These are phyloP conservation scores for Brevipalpus yothersi DNA, from an alignment of 1,140 invertebrate genomes.

Conservation along the genomic window DNA sequence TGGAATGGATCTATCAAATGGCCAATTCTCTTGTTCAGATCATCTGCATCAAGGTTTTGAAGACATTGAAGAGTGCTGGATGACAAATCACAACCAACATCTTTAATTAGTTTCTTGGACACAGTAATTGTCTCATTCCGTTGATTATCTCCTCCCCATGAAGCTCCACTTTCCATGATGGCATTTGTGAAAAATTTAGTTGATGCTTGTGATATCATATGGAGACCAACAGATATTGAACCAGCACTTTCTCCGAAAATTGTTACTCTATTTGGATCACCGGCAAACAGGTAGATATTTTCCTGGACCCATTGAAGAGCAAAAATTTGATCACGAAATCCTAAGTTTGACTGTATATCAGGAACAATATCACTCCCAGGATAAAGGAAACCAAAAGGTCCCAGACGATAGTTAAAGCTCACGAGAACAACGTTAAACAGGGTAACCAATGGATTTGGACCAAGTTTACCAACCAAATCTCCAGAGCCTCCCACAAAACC, in stretches of 20 bases:
- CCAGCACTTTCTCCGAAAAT: constrained; percentile 26
- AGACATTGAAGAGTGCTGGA: neutral
- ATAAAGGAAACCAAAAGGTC: constrained; percentile 50
- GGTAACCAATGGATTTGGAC: constrained; percentile 33
- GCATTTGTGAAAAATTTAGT: constrained; percentile 15
- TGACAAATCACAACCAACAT: neutral
- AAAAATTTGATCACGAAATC: constrained; percentile 12
- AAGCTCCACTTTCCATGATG: constrained; percentile 17
- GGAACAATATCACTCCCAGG: constrained; percentile 38
- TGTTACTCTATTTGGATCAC: constrained; percentile 18
- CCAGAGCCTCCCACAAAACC: constrained; percentile 35
- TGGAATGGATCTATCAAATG: neutral
- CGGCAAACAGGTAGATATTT: constrained; percentile 13
- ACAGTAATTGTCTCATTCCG: neutral
- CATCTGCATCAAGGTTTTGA: neutral
- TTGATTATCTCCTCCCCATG: neutral
- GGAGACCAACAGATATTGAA: constrained; percentile 17
- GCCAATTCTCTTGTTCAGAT: neutral
- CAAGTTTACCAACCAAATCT: constrained; percentile 24
- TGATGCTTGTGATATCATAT: constrained; percentile 18
- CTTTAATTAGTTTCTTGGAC: neutral
- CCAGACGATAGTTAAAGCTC: constrained; percentile 40
- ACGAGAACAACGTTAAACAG: constrained; percentile 37
- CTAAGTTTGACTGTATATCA: constrained; percentile 10
- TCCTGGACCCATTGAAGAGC: constrained; percentile 13